Percentiles rank a stretch among this genome's conserved stretches.
Evolutionary conservation across 2,797 vertebrate genomes (phyloP).

Genomic region (Rhinogobio ventralis): DNA sequence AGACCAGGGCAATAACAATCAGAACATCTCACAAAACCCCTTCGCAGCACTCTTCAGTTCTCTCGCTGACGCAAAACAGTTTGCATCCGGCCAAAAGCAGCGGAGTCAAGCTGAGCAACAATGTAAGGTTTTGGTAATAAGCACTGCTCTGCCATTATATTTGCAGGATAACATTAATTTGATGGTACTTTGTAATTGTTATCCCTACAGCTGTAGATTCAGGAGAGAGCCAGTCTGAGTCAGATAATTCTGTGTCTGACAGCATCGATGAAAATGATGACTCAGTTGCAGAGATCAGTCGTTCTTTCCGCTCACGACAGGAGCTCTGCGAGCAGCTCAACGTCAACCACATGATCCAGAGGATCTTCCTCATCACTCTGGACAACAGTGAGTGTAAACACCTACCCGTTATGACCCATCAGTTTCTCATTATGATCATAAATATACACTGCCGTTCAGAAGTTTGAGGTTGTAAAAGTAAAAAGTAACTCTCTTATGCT

Average conservation of each 20-base stretch:
- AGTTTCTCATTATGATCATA: not conserved
- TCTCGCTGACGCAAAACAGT: conserved; percentile 94
- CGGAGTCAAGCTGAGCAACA: conserved; percentile 77
- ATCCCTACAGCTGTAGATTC: conserved; percentile 82
- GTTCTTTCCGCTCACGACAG: conserved; percentile 93
- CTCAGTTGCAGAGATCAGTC: conserved; percentile 95
- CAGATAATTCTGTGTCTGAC: conserved; percentile 94
- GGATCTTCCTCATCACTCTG: conserved; percentile 96
- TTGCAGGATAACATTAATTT: not conserved
- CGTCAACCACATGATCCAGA: conserved; percentile 99
- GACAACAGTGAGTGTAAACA: conserved; percentile 91
- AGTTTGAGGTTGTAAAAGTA: not conserved
- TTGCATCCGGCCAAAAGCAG: conserved; percentile 91
- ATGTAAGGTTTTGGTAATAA: conserved; percentile 68
- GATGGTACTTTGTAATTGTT: conserved; percentile 7
- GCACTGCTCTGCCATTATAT: not conserved
- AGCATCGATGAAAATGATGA: conserved; percentile 97
- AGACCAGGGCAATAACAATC: conserved; percentile 99
- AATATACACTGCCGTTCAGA: not conserved
- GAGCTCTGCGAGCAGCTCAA: conserved; percentile 98
- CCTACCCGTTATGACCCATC: not conserved
- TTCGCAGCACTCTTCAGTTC: conserved; percentile 97
- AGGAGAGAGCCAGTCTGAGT: conserved; percentile 91
- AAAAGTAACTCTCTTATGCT: not conserved
- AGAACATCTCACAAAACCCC: conserved; percentile 95